Evolutionary conservation across 2,797 vertebrate species (phyloP), one percentile per base, ranked within the genome.

Genomic region (Neosalanx taihuensis): DNA sequence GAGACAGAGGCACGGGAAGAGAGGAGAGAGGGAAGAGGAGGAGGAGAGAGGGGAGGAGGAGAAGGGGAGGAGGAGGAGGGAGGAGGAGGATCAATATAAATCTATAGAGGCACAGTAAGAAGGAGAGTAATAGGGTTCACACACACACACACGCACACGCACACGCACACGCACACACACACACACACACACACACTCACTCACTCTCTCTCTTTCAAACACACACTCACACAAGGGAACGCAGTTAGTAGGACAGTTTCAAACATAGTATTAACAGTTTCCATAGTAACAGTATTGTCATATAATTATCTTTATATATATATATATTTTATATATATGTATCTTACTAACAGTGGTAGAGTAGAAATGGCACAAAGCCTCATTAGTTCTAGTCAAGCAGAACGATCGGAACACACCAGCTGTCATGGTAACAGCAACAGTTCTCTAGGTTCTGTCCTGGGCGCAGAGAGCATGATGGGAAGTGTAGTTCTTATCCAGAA

Each of bases 11-110:
- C n/a, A 59, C n/a, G 30, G 10, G 26, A 30, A 17, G 26, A 30
- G 59, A 26, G 59, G 59, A 13, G 29, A 17, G 26, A 23, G 26
- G 29, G 18, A 7, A 23, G 26, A 12, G 18, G 23, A 20, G 20
- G 57, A n/a, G 58, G 23, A 20, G 1, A 26, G 23, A 20, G 23
- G 60, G 56, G 23, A 7, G 31, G 58, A 69, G 69, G 64, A 69
- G 53, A 49, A 68, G 64, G 62, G 31, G 68, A 78, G 76, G 60
- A 13, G 17, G 65, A 23, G n/a, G 1, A 17, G 18, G 18, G 57
- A 3, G 18, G 9, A 20, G 18, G 20, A 3, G 58, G 51, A 51
- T 30, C 65, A 26, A 71, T 20, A 67, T 10, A 70, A 51, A 51
- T 12, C 23, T 20, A 53, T 29, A 74, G 31, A 72, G 49, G 59